Evolutionary conservation across 2,888 invertebrate species (phyloP), one percentile per base, ranked within the genome.

Genomic region (Argyresthia albistria): DNA sequence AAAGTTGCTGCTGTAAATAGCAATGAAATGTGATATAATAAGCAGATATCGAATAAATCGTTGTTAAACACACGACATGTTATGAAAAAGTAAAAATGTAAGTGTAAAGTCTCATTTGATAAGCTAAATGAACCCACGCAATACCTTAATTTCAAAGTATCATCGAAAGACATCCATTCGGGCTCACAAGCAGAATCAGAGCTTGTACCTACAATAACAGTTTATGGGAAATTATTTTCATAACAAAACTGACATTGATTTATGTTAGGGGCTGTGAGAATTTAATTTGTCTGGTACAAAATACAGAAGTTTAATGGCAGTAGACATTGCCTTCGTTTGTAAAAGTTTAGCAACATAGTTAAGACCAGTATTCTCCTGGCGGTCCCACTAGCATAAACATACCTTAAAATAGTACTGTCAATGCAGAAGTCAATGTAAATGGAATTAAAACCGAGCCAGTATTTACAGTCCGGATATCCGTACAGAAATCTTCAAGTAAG

Each of bases 401-500:
- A 45, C n/a, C 45, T 35, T 48, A 39, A 15, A 37, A 8, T 10
- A 14, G 36, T 48, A 25, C 48, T 48, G 37, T 48, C 39, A 39
- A 15, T 48, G 48, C 48, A 48, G 48, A 48, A 48, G 36, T 39
- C 37, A 43, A 25, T 42, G 63, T 69, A 70, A 65, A 71, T 75
- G 70, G 71, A 75, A 25, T 25, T 2, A 62, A 73, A 82, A 73
- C 86, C 86, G 86, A 87, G 86, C 86, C 86, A 87, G 80, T 86
- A 83, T 81, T 81, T 77, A 80, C 45, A 78, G 77, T 74, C 81
- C 76, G 77, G 80, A 82, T 81, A 79, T 82, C 74, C 75, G 73
- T 80, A 76, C 78, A 79, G 70, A 73, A 66, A 69, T 64, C 36
- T 74, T 77, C 69, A 70, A 68, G 66, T 78, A 78, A 79, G 80